A percentile compares a stretch with the other conserved stretches of the same genome.
Evolutionary conservation across 2,888 invertebrate genomes (phyloP).

Genomic region (Tetrapedia diversipes): DNA sequence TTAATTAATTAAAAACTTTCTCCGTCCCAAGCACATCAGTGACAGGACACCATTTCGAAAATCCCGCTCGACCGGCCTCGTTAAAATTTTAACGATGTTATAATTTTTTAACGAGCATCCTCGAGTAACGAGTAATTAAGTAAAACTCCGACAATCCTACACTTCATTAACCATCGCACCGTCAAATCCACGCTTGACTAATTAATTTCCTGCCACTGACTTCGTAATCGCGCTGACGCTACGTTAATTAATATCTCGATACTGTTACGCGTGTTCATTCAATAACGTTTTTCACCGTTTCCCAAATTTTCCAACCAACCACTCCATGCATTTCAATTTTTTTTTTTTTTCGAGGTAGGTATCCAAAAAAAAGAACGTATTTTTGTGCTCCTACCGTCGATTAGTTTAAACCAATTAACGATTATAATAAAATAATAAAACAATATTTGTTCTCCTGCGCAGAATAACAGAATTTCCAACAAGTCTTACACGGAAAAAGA

Average conservation of each 20-base stretch:
- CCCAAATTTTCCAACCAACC: not conserved
- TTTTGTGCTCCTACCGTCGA: too few relatives aligned
- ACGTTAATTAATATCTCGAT: constrained; percentile 19
- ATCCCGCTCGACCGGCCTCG: not conserved
- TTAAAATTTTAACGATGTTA: constrained; percentile 22
- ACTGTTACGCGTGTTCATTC: not conserved
- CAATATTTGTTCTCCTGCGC: too few relatives aligned
- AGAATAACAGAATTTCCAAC: too few relatives aligned
- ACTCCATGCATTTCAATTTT: not conserved
- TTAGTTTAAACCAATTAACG: too few relatives aligned
- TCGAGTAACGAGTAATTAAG: constrained; percentile 21
- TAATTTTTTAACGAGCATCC: constrained; percentile 26
- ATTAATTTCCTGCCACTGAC: constrained; percentile 25
- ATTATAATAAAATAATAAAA: too few relatives aligned
- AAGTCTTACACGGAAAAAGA: not conserved
- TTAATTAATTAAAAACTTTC: constrained; percentile 26
- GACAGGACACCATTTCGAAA: constrained; percentile 18
- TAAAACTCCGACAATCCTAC: constrained; percentile 23
- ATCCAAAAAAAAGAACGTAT: too few relatives aligned
- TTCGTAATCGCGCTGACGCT: constrained; percentile 23
- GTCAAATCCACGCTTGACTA: constrained; percentile 25
- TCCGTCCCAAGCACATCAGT: not conserved
- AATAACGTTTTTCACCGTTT: not conserved
- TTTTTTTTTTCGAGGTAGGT: too few relatives aligned
- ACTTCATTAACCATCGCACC: constrained; percentile 24